Evolutionary conservation across 2,888 invertebrate species (phyloP).

Genomic region (Harpagoxenus sublaevis): DNA sequence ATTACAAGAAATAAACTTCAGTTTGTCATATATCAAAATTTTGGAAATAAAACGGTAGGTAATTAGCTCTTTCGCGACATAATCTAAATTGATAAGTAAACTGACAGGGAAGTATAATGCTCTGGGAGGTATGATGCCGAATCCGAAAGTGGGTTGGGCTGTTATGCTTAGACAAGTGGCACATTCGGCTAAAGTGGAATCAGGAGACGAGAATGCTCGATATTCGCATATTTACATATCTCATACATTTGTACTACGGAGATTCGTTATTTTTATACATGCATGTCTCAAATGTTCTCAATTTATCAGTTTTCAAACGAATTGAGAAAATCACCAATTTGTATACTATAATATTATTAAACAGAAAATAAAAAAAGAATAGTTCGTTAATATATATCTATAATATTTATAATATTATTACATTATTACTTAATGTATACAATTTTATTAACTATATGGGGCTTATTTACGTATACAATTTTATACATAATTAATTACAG

Average conservation of each 20-base stretch:
- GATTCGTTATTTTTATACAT: not conserved
- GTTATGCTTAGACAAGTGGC: slow-evolving; percentile 80
- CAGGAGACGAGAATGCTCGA: slow-evolving; percentile 78
- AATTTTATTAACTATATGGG: no score
- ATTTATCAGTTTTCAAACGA: not conserved
- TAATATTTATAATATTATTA: no score
- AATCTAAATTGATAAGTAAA: slow-evolving; percentile 86
- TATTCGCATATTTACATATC: not conserved
- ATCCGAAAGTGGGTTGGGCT: slow-evolving; percentile 80
- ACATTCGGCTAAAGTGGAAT: slow-evolving; percentile 83
- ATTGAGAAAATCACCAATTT: not conserved
- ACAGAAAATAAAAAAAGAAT: no score
- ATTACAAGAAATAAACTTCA: not conserved
- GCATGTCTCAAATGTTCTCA: not conserved
- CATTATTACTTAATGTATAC: no score
- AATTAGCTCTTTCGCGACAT: slow-evolving; percentile 85
- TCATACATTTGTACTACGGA: not conserved
- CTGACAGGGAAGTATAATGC: slow-evolving; percentile 81
- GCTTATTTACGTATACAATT: no score
- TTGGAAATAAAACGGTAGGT: slow-evolving; percentile 48
- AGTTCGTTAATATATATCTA: no score
- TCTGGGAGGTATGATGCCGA: slow-evolving; percentile 75
- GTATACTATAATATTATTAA: no score
- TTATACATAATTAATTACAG: no score
- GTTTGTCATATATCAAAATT: not conserved